Percentiles rank a stretch among this genome's conserved stretches.
Evolutionary conservation across 2,113 vertebrate genomes (phyloP).

Genomic region (Aix galericulata): DNA sequence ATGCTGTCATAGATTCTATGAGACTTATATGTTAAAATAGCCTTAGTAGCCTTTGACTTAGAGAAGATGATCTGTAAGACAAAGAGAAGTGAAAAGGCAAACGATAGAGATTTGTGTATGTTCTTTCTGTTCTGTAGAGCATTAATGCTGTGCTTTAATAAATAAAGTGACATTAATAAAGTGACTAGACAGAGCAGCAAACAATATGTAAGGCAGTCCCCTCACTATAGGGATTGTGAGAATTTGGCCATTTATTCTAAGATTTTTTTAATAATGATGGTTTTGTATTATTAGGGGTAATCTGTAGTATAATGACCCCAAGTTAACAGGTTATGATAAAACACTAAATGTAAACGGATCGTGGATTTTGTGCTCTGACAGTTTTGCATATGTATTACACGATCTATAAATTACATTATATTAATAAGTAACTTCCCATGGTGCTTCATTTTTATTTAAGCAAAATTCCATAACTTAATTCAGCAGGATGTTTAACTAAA

Average conservation of each 20-base stretch:
- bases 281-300: not conserved
- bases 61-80: not conserved
- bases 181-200: not conserved
- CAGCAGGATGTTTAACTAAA: not conserved
- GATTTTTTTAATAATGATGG: not conserved
- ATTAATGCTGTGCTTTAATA: not conserved
- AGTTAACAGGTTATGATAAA: not conserved
- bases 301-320: not conserved
- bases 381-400: not conserved
- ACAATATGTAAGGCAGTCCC: not conserved
- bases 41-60: not conserved
- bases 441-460: not conserved
- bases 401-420: not conserved
- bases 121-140: not conserved
- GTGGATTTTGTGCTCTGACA: not conserved
- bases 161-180: not conserved
- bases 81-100: not conserved
- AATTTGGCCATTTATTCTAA: not conserved
- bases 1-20: not conserved
- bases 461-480: not conserved
- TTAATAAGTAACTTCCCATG: not conserved
- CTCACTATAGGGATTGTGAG: not conserved
- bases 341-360: not conserved
- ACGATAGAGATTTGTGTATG: not conserved
- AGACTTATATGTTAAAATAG: not conserved